Percentiles rank a stretch among this genome's conserved stretches.
Conservation (phyloP, 2,113 vertebrate species). For the Onychostruthus taczanowskii region DNA sequence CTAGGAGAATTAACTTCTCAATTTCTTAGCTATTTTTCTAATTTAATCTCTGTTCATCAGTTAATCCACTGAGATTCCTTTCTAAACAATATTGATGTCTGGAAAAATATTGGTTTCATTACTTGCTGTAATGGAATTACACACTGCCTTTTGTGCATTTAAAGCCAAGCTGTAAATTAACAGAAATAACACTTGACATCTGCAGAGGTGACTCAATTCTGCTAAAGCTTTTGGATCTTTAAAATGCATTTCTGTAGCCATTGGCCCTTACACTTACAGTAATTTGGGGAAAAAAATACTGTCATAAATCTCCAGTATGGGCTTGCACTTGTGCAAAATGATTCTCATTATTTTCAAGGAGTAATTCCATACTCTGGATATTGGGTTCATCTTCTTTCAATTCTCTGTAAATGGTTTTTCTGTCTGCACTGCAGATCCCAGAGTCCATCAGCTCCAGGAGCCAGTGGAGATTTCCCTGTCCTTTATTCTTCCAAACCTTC, state of each 20-base stretch:
- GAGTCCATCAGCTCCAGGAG: neutral
- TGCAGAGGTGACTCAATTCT: neutral
- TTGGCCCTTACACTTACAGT: neutral
- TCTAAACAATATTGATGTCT: slow-evolving; percentile 7
- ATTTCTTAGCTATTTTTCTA: neutral
- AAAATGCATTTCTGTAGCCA: neutral
- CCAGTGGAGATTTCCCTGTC: neutral
- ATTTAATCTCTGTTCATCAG: slow-evolving; percentile 19
- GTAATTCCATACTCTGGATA: neutral
- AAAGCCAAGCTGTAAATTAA: slow-evolving; percentile 12
- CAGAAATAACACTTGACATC: neutral
- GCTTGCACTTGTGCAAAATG: neutral
- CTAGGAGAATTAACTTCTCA: neutral
- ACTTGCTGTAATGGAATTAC: slow-evolving; percentile 10
- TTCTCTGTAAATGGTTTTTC: neutral
- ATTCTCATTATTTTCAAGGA: neutral
- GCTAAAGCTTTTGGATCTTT: neutral
- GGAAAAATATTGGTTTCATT: slow-evolving; percentile 39
- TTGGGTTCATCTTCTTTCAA: neutral
- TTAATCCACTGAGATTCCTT: neutral
- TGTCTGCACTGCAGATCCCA: neutral
- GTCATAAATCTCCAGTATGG: neutral
- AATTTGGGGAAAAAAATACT: neutral
- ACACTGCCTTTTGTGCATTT: neutral
- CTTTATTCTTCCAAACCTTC: neutral